Conservation (phyloP, 2,888 invertebrate species). For the Antheraea assamensis region DNA sequence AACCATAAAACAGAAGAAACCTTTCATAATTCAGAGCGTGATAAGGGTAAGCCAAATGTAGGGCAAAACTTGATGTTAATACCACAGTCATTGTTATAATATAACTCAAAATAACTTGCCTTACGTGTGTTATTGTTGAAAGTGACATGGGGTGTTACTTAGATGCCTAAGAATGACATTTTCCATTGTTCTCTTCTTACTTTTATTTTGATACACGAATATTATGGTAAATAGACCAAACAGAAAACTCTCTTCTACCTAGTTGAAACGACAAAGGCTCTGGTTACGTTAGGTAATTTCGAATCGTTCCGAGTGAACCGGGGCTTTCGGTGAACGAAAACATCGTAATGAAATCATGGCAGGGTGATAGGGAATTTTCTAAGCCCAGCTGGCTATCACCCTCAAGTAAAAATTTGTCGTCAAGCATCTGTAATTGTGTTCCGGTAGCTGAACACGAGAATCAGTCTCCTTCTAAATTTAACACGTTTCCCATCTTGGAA, state of each 20-base stretch:
- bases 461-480: not conserved
- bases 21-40: not conserved
- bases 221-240: too few relatives aligned
- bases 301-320: too few relatives aligned
- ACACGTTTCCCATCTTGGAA: not conserved
- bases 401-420: not conserved
- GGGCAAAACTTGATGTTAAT: constrained; percentile 3
- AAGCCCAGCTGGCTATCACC: not conserved
- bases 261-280: too few relatives aligned
- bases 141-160: not conserved
- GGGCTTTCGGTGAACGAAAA: too few relatives aligned
- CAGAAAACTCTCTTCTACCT: too few relatives aligned
- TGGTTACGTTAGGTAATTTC: too few relatives aligned
- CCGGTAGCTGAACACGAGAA: not conserved
- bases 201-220: too few relatives aligned
- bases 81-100: not conserved
- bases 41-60: not conserved
- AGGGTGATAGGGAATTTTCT: too few relatives aligned
- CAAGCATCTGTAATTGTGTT: not conserved
- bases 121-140: not conserved
- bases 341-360: too few relatives aligned
- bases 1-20: not conserved
- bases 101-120: not conserved
- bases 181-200: too few relatives aligned
- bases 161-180: not conserved